phyloP scores from a whole-genome alignment of 2,797 vertebrate genomes.

The Apogon talboti region DNA sequence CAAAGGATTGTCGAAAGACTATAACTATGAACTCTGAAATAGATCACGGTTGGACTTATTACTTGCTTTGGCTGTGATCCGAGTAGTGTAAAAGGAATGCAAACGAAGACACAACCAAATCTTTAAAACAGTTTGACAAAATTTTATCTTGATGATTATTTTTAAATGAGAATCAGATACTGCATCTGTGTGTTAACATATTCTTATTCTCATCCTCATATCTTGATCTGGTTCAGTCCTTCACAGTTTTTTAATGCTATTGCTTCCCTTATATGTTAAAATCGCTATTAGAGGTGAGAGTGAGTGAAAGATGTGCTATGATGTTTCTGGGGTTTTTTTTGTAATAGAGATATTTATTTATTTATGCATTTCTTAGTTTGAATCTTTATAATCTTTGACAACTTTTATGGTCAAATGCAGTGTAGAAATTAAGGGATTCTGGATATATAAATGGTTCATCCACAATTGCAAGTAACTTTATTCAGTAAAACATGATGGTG shows the following conservation, averaged over 20 bases:
- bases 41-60: slow-evolving; percentile 49
- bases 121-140: no score
- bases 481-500: no score
- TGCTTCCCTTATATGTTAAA: no score
- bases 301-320: slow-evolving; percentile 20
- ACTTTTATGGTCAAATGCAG: slow-evolving; percentile 22
- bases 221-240: no score
- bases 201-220: no score
- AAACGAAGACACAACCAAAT: not conserved
- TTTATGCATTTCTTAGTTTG: slow-evolving; percentile 65
- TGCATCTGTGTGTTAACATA: no score
- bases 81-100: slow-evolving; percentile 5
- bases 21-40: slow-evolving; percentile 20
- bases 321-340: slow-evolving; percentile 15
- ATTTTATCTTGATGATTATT: no score
- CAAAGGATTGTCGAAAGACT: slow-evolving; percentile 23
- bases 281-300: slow-evolving; percentile 5
- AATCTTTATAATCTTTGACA: slow-evolving; percentile 27
- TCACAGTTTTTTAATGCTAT: no score
- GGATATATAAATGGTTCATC: no score
- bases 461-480: no score
- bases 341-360: slow-evolving; percentile 73
- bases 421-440: not conserved
- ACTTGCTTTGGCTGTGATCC: slow-evolving; percentile 1
- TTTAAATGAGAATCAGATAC: not conserved